These are phyloP conservation scores for Calliopsis andreniformis DNA, from an alignment of 1,140 invertebrate species.

Conservation along the genomic window DNA sequence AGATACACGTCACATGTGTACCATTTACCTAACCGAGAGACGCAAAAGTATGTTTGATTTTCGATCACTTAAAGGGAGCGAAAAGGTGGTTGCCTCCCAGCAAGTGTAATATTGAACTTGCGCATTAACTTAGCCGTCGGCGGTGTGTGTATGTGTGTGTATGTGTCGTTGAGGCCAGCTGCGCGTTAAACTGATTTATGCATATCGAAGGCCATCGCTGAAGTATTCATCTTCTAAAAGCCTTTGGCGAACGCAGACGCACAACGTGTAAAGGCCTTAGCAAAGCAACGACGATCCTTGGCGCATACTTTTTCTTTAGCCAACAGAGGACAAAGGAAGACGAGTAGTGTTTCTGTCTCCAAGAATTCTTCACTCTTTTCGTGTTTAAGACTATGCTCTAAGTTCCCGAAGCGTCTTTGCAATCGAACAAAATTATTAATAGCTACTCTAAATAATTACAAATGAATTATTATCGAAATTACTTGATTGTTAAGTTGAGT, in stretches of 20 bases:
- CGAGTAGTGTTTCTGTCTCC: neutral
- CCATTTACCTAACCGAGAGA: neutral
- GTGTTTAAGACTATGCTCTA: too few relatives aligned
- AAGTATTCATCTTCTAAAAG: slow-evolving; percentile 27
- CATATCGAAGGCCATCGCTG: slow-evolving; percentile 29
- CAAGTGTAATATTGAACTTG: slow-evolving; percentile 12
- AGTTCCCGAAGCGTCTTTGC: too few relatives aligned
- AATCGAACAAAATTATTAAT: too few relatives aligned
- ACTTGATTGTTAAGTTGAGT: too few relatives aligned
- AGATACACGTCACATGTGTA: neutral
- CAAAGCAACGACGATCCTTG: neutral
- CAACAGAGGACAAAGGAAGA: neutral
- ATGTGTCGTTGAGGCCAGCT: slow-evolving; percentile 20
- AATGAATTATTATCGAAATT: too few relatives aligned
- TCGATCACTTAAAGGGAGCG: slow-evolving; percentile 11
- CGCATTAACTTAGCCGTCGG: slow-evolving; percentile 5
- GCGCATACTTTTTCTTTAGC: neutral
- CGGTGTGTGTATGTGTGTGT: too few relatives aligned
- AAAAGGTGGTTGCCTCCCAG: slow-evolving; percentile 14
- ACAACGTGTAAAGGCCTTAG: neutral
- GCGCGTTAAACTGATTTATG: slow-evolving; percentile 37
- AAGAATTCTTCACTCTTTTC: too few relatives aligned
- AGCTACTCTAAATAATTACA: too few relatives aligned
- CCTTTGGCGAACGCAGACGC: neutral
- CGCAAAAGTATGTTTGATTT: slow-evolving; percentile 20